Conservation (phyloP, 2,113 vertebrate species). For the Melanostigma gelatinosum region DNA sequence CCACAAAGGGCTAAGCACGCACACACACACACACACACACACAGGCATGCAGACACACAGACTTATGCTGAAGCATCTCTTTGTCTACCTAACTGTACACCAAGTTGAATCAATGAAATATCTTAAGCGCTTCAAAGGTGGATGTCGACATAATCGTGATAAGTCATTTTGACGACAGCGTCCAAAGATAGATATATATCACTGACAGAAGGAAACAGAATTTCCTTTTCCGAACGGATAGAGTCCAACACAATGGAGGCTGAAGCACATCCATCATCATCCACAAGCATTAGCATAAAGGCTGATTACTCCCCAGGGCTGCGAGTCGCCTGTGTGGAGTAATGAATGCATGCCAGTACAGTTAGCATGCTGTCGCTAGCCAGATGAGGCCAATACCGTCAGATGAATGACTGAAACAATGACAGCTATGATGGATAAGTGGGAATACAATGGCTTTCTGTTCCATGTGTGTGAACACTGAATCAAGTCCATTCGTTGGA, state of each 20-base stretch:
- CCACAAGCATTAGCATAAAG: constrained; percentile 68
- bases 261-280: constrained; percentile 73
- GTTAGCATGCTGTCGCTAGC: constrained; percentile 67
- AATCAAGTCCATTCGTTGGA: constrained; percentile 38
- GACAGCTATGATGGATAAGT: constrained; percentile 62
- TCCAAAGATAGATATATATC: constrained; percentile 36
- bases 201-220: constrained; percentile 28
- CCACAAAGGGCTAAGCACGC: constrained; percentile 40
- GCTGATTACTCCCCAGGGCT: constrained; percentile 70
- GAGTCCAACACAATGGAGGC: constrained; percentile 54
- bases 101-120: constrained; percentile 16
- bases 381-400: constrained; percentile 76
- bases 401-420: constrained; percentile 65
- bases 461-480: constrained; percentile 58
- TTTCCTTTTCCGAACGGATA: constrained; percentile 43
- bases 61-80: constrained; percentile 11
- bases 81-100: constrained; percentile 33
- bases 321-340: constrained; percentile 52
- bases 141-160: constrained; percentile 31
- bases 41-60: background rate
- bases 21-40: constrained; percentile 4
- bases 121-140: constrained; percentile 1
- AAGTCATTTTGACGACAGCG: constrained; percentile 35
- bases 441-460: constrained; percentile 58
- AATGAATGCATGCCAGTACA: constrained; percentile 75